Evolutionary conservation across 2,113 vertebrate genomes (phyloP), one percentile per base, ranked within the genome.

Genomic region (Pangasianodon gigas): DNA sequence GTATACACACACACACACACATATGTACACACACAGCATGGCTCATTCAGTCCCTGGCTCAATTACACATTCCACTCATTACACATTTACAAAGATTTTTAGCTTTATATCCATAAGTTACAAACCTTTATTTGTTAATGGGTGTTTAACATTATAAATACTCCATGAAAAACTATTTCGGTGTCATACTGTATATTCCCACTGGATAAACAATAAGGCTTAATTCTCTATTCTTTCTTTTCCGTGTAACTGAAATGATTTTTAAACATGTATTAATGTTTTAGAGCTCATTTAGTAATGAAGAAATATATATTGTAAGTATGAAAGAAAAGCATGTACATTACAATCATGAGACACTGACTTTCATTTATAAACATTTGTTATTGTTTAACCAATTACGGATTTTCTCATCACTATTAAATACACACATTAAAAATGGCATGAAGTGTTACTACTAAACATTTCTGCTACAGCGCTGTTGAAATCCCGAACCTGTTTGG

Each of bases 1-100:
- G 85, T 96, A 93, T 88, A 92, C 91, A 92, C 90, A 90, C 91
- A 92, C 91, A 94, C 19, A 93, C 90, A 92, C 91, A 93, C 90
- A 90, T 91, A 92, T 91, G 93, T 86, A 87, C 8, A 83, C 9
- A 84, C n/a, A 60, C 52, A 37, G 11, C 29, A n/a, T 37, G 9
- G 37, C 19, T 32, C 44, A 60, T 37, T 88, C 14, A 80, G 9
- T 54, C 44, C 24, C 67, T 21, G 37, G 1, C 9, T 58, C 46
- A 56, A 24, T 83, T 67, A 67, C 56, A 48, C 54, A 52, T 26
- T 67, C 48, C 5, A 32, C 2, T 29, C 3, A 37, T 65, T 48
- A 67, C n/a, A 60, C 21, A 62, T 69, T 32, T 32, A 19, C 24
- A 79, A n/a, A 6, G n/a, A 71, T 71, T 19, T 5, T 69, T 69